Percentiles rank a stretch among this genome's conserved stretches.
phyloP scores from a whole-genome alignment of 2,797 vertebrate species.

The Hylomyscus alleni region DNA sequence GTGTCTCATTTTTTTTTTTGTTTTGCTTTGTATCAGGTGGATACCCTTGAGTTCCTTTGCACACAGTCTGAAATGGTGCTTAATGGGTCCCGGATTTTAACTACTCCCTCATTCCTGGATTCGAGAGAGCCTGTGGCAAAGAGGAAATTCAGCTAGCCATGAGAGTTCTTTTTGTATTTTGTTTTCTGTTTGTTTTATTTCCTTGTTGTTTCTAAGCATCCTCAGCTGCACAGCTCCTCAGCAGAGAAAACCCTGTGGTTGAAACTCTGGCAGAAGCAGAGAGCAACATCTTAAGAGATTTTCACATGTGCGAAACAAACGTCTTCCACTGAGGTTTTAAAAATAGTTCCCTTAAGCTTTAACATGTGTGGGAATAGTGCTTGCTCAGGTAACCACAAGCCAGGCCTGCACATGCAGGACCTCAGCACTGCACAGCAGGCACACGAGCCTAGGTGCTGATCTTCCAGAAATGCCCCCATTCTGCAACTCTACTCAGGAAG shows the following conservation, averaged over 20 bases:
- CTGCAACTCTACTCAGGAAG: slow-evolving; percentile 8
- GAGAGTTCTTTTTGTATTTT: background rate
- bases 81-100: background rate
- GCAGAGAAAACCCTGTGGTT: slow-evolving; percentile 22
- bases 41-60: background rate
- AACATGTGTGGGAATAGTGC: slow-evolving; percentile 17
- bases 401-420: background rate
- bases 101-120: background rate
- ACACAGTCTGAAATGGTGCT: background rate
- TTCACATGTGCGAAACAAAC: slow-evolving; percentile 67
- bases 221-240: slow-evolving; percentile 61
- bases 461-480: background rate
- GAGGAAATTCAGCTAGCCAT: background rate
- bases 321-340: slow-evolving; percentile 66
- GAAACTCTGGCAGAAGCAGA: background rate
- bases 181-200: background rate
- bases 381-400: slow-evolving; percentile 57
- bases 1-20: background rate
- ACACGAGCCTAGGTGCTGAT: background rate
- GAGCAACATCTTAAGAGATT: background rate
- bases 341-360: slow-evolving; percentile 58
- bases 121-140: background rate
- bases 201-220: background rate
- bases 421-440: background rate
- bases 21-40: background rate